Evolutionary conservation across 2,113 vertebrate genomes (phyloP), one percentile per base, ranked within the genome.

Genomic region (Dasypus novemcinctus): DNA sequence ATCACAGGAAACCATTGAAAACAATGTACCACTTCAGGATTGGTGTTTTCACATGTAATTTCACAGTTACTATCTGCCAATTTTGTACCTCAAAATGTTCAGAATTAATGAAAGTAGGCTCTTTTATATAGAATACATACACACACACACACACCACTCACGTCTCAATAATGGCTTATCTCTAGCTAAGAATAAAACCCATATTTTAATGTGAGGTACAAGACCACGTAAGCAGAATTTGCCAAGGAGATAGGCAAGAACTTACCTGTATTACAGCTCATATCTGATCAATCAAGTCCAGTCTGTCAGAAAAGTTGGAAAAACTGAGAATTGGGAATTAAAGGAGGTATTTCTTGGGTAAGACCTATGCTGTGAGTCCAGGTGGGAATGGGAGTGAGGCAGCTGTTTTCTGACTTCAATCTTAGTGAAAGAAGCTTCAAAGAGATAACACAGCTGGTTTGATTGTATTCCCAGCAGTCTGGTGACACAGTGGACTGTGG

Each of bases 331-430:
- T n/a, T 81, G 12, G 6, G 20, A 91, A 94, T 82, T 94, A 87
- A 85, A 91, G 23, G 4, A 43, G 43, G n/a, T 74, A 61, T 80
- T 93, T 84, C 27, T 93, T 78, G 85, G 61, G 84, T 20, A 68
- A 81, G 46, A 71, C 8, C 38, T 87, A 25, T 66, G 29, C 21
- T 66, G 31, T 66, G 59, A 87, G 27, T 85, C 17, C 64, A 72
- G 95, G 18, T 57, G 75, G 11, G 5, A 5, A 23, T 59, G 17
- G 31, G 25, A 20, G n/a, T 63, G 59, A 43, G 31, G 90, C 86
- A 41, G 49, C 38, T 71, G 27, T 94, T 43, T 92, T 80, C n/a
- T 95, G 96, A 91, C 68, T 86, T 95, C 96, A 93, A 92, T 93
- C 86, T 92, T 91, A 79, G 63, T 41, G 36, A 94, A 31, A 84